Base-by-base conservation (phyloP, 1,140 invertebrate genomes). In the Camponotus floridanus region DNA sequence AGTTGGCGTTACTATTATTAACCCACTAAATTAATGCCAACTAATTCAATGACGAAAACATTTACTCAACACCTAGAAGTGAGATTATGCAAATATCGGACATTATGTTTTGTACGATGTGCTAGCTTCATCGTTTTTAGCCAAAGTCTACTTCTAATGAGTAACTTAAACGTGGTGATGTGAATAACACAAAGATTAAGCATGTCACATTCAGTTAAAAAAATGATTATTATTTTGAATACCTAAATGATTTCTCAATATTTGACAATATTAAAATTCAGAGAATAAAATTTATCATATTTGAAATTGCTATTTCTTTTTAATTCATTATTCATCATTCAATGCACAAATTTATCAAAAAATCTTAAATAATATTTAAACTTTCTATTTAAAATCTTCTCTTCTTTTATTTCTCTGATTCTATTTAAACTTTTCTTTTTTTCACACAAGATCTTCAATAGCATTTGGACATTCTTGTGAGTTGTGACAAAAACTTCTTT, bases 1-100 rank as follows among this genome's bases (percentile, higher is more conserved):
- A 79, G 76, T 79, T 79, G 61, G 18, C 31, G 42, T 51, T 79
- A 79, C 65, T 79, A 67, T 79, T 4, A 79, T 67, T 51, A 79
- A 67, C 76, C 18, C 67, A 21, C 42, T 31, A 67, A 79, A n/a
- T 67, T 79, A 79, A 79, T 51, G n/a, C 13, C 11, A 36, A 55
- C 45, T 68, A 80, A 80, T 57, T 6, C 48, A 57, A 51, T 48
- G 64, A 80, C 64, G 33, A 80, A 80, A 57, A 80, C 21, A 80
- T 80, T 80, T 42, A 39, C 9, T 65, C n/a, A 7, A 13, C 26
- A 26, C 3, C 45, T 70, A 11, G 33, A 31, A 68, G 48, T 8
- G 33, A 68, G 55, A 70, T 80, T 80, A 68, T 57, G 45, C 76
- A 80, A 80, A 70, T 39, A 55, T 31, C 26, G 15, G 3, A 13